These are phyloP conservation scores for Xenus cinereus DNA, from an alignment of 2,113 vertebrate genomes.

Conservation along the genomic window DNA sequence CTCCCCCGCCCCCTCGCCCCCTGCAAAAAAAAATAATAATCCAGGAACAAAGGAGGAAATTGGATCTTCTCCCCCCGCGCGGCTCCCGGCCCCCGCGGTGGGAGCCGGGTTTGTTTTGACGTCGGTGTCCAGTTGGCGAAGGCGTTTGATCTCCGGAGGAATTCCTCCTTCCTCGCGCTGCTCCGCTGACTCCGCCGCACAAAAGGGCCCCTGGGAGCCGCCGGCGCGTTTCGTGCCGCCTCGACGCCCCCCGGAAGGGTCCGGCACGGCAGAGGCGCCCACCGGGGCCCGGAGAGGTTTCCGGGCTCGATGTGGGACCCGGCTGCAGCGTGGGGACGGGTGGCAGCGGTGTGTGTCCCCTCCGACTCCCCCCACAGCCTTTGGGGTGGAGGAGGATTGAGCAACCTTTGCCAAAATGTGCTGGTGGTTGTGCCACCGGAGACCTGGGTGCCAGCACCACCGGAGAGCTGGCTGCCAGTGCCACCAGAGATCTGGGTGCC, in stretches of 20 bases:
- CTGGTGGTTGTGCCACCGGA: rapidly evolving
- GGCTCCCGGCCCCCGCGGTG: background rate
- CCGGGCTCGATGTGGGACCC: rapidly evolving
- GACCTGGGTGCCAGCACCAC: rapidly evolving
- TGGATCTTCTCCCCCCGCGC: background rate
- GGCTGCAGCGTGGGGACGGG: background rate
- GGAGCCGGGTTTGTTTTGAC: conserved; percentile 9
- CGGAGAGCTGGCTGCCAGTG: rapidly evolving
- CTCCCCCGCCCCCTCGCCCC: background rate
- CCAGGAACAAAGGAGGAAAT: conserved; percentile 52
- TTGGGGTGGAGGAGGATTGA: background rate
- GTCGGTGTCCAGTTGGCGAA: conserved; percentile 23
- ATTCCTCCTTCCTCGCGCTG: conserved; percentile 9
- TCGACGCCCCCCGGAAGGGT: background rate
- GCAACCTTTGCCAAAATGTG: background rate
- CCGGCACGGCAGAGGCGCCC: background rate
- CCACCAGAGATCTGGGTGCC: background rate
- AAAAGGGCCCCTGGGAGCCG: conserved; percentile 7
- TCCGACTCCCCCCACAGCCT: rapidly evolving
- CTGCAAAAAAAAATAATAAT: conserved; percentile 41
- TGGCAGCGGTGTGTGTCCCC: background rate
- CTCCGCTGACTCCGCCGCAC: background rate
- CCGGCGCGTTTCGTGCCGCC: background rate
- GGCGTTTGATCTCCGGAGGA: conserved; percentile 40
- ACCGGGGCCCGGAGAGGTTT: background rate